Base-by-base conservation (phyloP, 2,113 vertebrate genomes). In the Anser cygnoides region DNA sequence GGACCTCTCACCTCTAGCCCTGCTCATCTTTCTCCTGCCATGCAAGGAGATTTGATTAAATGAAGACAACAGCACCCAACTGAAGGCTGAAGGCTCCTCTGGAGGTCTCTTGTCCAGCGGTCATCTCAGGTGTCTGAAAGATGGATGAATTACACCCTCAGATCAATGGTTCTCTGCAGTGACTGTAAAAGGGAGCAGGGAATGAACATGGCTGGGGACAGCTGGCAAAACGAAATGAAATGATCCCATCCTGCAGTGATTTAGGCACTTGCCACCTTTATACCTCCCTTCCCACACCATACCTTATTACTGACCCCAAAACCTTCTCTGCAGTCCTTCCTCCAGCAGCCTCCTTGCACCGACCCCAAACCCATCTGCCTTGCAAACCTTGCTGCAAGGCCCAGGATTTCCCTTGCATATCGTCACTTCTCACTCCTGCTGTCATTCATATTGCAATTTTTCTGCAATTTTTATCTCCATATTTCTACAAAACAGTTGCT, bases 401-500 rank as follows among this genome's bases (percentile, higher is more conserved):
- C 29, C 33, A 50, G 61, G 26, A n/a, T 68, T 68, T 22, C 37
- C 29, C 46, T 37, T 33, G 37, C 17, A 12, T 1, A 1, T 13
- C 3, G 9, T 20, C 28, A 67, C 37, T 61, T 37, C 72, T 37
- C 11, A 2, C 72, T 77, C 55, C 61, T 44, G 8, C 50, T 1
- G 0, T 61, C 43, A 26, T n/a, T 22, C 12, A 44, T 59, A 10
- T 28, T 44, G 11, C 26, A 23, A 9, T 44, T 75, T 68, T 61
- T 52, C 29, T 46, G 12, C 62, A 11, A 3, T 0, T 2, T 4
- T 0, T n/a, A 21, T 2, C 62, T 54, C 23, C 75, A 35, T 1
- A 7, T n/a, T 43, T 9, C 61, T 50, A 63, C 4, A n/a, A n/a
- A 50, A 86, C 9, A 1, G 0, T 6, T 0, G 0, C 35, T 3